These are phyloP conservation scores for Lampris megalopsis DNA, from an alignment of 2,113 vertebrate genomes.

Conservation along the genomic window DNA sequence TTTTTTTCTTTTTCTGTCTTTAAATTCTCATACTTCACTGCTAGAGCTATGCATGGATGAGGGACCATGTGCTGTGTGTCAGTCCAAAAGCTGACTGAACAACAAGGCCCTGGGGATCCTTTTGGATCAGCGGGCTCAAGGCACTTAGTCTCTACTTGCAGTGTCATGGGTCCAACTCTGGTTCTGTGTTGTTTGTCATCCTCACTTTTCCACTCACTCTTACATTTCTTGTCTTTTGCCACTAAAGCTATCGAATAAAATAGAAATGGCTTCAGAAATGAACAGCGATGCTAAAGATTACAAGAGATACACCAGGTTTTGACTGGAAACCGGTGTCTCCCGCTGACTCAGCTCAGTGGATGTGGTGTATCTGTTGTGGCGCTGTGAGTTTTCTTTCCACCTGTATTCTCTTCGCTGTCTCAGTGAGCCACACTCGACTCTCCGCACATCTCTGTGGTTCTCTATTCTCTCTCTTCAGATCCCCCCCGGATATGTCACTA, in stretches of 20 bases:
- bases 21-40: slow-evolving; percentile 5
- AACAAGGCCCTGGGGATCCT: neutral
- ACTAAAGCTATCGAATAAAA: neutral
- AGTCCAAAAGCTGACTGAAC: neutral
- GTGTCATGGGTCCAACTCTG: neutral
- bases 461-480: slow-evolving; percentile 17
- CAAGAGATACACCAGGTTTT: slow-evolving; percentile 17
- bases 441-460: slow-evolving; percentile 31
- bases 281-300: slow-evolving; percentile 11
- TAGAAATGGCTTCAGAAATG: neutral
- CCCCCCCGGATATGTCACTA: slow-evolving; percentile 28
- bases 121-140: neutral
- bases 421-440: slow-evolving; percentile 17
- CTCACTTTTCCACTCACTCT: neutral
- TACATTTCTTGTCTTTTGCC: neutral
- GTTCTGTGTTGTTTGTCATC: neutral
- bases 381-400: slow-evolving; percentile 27
- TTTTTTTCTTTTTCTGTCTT: neutral
- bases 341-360: slow-evolving; percentile 34
- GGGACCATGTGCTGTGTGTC: neutral
- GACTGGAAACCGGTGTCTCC: slow-evolving; percentile 27
- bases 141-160: neutral
- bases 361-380: slow-evolving; percentile 23
- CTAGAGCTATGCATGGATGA: slow-evolving; percentile 35
- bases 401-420: slow-evolving; percentile 47